Conservation (phyloP, 1,140 invertebrate species). For the Drosophila setifemur region DNA sequence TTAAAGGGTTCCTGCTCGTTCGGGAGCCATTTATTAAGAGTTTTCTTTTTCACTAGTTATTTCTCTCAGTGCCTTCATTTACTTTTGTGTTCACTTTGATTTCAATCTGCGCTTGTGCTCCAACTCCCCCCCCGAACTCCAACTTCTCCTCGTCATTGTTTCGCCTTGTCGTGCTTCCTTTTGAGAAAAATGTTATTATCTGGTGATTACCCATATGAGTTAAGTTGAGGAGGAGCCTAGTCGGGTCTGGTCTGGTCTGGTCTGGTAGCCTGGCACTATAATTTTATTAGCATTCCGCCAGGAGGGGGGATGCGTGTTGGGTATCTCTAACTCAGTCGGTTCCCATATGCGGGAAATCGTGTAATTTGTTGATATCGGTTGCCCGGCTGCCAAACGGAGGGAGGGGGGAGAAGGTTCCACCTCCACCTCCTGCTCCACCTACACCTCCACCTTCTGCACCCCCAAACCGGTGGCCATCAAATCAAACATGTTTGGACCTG, state of each 20-base stretch:
- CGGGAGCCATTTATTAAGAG: too few relatives aligned
- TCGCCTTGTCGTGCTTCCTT: conserved; percentile 23
- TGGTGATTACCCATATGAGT: conserved; percentile 43
- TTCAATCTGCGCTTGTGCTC: conserved; percentile 17
- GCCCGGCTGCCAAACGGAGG: conserved; percentile 15
- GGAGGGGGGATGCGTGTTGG: conserved; percentile 1
- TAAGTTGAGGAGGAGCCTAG: neutral
- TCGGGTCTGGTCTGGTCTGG: neutral
- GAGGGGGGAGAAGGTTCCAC: neutral
- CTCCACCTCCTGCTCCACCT: neutral
- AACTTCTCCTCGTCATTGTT: neutral
- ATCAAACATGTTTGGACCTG: conserved; percentile 30
- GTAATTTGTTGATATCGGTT: conserved; percentile 59
- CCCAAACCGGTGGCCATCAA: conserved; percentile 2
- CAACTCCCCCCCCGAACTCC: neutral
- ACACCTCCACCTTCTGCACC: neutral
- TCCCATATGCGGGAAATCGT: conserved; percentile 14
- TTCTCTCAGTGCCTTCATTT: conserved; percentile 19
- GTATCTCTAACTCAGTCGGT: too few relatives aligned
- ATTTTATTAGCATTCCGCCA: conserved; percentile 78
- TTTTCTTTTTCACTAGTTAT: neutral
- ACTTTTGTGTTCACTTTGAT: conserved; percentile 31
- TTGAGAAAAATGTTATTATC: conserved; percentile 42
- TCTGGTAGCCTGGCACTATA: conserved; percentile 47
- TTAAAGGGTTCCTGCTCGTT: too few relatives aligned